phyloP scores from a whole-genome alignment of 2,888 invertebrate species.

The Ptychoptera albimana region DNA sequence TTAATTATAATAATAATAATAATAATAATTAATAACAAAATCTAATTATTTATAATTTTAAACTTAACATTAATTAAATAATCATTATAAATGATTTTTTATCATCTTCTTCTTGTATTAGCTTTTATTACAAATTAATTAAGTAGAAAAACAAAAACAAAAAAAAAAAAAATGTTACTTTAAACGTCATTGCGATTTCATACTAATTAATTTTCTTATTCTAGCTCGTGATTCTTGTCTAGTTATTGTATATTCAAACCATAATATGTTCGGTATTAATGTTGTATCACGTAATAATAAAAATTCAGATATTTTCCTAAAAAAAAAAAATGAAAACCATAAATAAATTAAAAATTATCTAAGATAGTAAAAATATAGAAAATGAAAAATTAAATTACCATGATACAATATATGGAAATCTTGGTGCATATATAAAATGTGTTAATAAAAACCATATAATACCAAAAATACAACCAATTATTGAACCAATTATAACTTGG shows the following conservation, averaged over 20 bases:
- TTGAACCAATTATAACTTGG: constrained; percentile 66
- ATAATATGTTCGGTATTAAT: constrained; percentile 77
- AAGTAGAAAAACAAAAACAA: too few relatives aligned
- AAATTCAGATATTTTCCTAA: constrained; percentile 71
- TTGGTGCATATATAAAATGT: constrained; percentile 63
- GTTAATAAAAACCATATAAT: constrained; percentile 68
- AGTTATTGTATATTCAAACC: constrained; percentile 86
- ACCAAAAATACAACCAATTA: constrained; percentile 59
- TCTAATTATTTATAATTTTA: too few relatives aligned
- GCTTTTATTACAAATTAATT: too few relatives aligned
- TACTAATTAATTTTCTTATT: constrained; percentile 61
- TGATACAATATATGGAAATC: constrained; percentile 70
- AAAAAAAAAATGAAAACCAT: constrained; percentile 3
- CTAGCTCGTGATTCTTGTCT: constrained; percentile 68
- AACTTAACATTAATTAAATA: too few relatives aligned
- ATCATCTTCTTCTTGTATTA: too few relatives aligned
- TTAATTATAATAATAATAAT: too few relatives aligned
- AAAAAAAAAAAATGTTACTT: too few relatives aligned
- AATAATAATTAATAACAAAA: too few relatives aligned
- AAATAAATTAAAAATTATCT: background rate
- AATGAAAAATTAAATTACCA: constrained; percentile 43
- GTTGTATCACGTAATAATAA: constrained; percentile 77
- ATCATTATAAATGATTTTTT: too few relatives aligned
- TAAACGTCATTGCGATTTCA: constrained; percentile 61
- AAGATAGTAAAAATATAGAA: background rate